Conservation (phyloP, 2,797 vertebrate genomes). For the Ptychadena robeensis region DNA sequence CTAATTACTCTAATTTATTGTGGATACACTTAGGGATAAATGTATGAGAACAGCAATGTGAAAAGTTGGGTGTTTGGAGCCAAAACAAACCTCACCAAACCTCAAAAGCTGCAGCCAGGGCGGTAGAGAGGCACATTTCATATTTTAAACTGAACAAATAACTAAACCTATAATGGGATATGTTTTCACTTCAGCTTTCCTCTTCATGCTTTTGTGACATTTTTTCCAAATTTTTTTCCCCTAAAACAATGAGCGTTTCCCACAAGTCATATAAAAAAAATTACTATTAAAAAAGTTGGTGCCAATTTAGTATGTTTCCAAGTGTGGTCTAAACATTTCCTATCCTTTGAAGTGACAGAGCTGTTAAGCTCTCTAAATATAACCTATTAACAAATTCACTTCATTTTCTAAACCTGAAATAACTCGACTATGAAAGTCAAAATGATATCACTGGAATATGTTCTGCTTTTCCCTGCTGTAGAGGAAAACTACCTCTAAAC, state of each 20-base stretch:
- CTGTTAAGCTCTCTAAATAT: too few species aligned
- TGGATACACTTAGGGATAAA: conserved; percentile 49
- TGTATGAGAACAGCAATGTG: conserved; percentile 39
- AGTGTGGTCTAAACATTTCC: too few species aligned
- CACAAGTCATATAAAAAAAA: not conserved
- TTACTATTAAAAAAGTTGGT: too few species aligned
- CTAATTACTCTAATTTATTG: conserved; percentile 51
- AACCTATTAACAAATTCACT: too few species aligned
- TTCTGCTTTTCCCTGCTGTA: too few species aligned
- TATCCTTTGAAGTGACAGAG: too few species aligned
- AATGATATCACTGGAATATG: too few species aligned
- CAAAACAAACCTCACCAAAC: conserved; percentile 36
- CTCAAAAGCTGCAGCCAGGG: conserved; percentile 10
- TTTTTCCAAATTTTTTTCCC: not conserved
- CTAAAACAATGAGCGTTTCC: not conserved
- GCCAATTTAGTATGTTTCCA: too few species aligned
- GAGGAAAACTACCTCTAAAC: too few species aligned
- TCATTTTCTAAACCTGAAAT: too few species aligned
- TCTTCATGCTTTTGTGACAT: not conserved
- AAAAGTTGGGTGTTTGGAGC: conserved; percentile 19
- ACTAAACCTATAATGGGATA: not conserved
- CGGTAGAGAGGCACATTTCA: not conserved
- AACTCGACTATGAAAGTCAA: too few species aligned
- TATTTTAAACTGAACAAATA: not conserved
- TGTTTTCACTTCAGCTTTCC: not conserved